Conservation (phyloP, 2,797 vertebrate species). For the Muscicapa striata region DNA sequence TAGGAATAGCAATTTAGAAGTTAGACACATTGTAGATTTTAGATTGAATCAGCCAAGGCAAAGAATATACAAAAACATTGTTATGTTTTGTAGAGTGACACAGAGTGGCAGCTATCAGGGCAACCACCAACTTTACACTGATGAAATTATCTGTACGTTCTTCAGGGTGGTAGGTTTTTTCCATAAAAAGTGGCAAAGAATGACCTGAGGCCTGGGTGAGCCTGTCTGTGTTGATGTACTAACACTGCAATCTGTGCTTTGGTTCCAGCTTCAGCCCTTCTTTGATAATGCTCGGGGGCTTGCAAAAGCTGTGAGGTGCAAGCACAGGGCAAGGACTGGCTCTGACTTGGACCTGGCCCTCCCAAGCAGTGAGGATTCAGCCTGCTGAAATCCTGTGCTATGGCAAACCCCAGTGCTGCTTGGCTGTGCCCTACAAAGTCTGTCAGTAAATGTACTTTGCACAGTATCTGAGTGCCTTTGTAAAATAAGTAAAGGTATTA, state of each 20-base stretch:
- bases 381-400: background rate
- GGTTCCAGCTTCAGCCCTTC: background rate
- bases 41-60: background rate
- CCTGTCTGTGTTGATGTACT: background rate
- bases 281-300: background rate
- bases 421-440: background rate
- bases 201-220: background rate
- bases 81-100: background rate
- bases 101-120: background rate
- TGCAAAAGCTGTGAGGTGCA: background rate
- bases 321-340: background rate
- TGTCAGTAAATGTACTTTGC: background rate
- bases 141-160: background rate
- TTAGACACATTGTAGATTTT: background rate
- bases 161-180: background rate
- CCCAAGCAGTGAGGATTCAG: background rate
- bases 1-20: background rate
- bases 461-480: background rate
- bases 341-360: background rate
- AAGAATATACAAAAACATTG: background rate
- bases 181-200: background rate
- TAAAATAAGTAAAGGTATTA: constrained; percentile 12
- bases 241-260: background rate
- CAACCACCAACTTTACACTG: background rate
- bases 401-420: background rate